Percentiles rank a stretch among this genome's conserved stretches.
Evolutionary conservation across 1,140 invertebrate genomes (phyloP).

Genomic region (Ptiloglossa arizonensis): DNA sequence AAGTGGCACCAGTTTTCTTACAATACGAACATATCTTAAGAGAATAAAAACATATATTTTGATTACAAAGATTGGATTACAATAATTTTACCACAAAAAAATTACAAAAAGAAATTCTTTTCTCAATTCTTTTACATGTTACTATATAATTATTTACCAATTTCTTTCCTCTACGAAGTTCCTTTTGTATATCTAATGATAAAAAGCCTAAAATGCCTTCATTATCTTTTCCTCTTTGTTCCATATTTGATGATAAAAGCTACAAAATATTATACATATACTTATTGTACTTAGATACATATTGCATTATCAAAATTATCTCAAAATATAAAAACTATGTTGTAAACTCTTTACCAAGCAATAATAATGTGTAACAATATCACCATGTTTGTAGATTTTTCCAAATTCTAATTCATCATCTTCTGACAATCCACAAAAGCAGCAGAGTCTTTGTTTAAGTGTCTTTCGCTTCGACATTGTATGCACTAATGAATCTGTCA

Average conservation of each 20-base stretch:
- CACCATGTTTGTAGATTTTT: constrained; percentile 79
- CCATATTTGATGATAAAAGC: constrained; percentile 85
- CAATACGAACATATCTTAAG: constrained; percentile 84
- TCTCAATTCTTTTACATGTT: constrained; percentile 2
- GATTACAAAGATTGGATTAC: background rate
- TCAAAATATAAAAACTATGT: background rate
- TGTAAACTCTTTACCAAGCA: constrained; percentile 79
- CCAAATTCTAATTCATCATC: constrained; percentile 82
- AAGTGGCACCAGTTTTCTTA: constrained; percentile 83
- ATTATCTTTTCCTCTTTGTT: constrained; percentile 83
- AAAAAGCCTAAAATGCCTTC: constrained; percentile 86
- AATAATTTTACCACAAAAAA: too few species aligned
- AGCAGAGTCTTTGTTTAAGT: constrained; percentile 66
- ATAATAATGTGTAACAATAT: constrained; percentile 82
- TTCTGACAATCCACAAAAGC: constrained; percentile 80
- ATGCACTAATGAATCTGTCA: background rate
- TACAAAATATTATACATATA: constrained; percentile 69
- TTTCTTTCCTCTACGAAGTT: constrained; percentile 82
- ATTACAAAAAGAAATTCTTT: background rate
- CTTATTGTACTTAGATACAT: background rate
- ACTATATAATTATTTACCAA: constrained; percentile 76
- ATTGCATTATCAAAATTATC: background rate
- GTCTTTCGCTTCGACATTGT: constrained; percentile 18
- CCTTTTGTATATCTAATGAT: constrained; percentile 83
- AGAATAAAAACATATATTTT: constrained; percentile 2